These are phyloP conservation scores for Elymnias hypermnestra DNA, from an alignment of 1,140 invertebrate genomes.

Conservation along the genomic window DNA sequence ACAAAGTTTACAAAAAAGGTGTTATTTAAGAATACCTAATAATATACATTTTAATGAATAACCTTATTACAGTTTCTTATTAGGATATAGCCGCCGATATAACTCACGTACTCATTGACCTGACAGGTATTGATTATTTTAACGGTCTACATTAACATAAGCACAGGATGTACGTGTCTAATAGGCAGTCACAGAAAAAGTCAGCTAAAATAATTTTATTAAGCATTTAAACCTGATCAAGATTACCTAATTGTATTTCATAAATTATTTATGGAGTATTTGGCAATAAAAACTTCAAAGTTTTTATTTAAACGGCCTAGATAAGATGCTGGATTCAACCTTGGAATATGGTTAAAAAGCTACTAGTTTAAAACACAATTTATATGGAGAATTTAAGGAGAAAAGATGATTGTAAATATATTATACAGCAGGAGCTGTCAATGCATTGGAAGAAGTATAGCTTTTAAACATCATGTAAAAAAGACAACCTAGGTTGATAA, in stretches of 20 bases:
- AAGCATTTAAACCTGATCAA: slow-evolving; percentile 7
- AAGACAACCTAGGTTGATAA: too few relatives aligned
- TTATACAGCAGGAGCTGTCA: too few relatives aligned
- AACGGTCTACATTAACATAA: slow-evolving; percentile 15
- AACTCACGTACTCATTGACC: neutral
- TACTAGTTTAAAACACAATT: neutral
- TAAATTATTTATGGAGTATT: slow-evolving; percentile 18
- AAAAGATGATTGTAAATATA: too few relatives aligned
- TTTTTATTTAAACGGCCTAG: slow-evolving; percentile 9
- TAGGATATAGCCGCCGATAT: too few relatives aligned
- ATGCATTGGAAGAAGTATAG: too few relatives aligned
- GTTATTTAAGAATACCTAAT: too few relatives aligned
- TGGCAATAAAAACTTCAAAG: slow-evolving; percentile 7
- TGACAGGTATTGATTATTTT: slow-evolving; percentile 14
- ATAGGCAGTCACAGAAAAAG: slow-evolving; percentile 1
- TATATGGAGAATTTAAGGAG: too few relatives aligned
- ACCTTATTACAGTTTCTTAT: too few relatives aligned
- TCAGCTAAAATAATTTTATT: slow-evolving; percentile 5
- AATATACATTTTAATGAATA: too few relatives aligned
- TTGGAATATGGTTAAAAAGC: neutral
- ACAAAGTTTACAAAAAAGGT: too few relatives aligned
- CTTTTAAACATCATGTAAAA: too few relatives aligned
- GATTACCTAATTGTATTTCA: slow-evolving; percentile 19
- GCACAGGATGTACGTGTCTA: slow-evolving; percentile 17
- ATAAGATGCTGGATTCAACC: neutral